Evolutionary conservation across 2,888 invertebrate species (phyloP).

Genomic region (Ceramica pisi): DNA sequence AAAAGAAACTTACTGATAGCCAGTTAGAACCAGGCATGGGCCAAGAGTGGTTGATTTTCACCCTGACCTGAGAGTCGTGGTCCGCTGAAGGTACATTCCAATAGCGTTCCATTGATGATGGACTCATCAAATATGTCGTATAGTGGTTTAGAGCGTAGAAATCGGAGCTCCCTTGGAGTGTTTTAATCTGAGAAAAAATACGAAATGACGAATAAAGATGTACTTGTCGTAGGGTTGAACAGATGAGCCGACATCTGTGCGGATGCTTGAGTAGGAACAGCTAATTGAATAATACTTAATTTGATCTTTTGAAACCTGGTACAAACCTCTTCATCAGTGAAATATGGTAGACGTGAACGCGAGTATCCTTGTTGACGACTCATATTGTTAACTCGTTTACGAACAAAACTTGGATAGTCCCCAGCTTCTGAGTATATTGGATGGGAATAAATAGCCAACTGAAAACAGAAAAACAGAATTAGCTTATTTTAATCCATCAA

Average conservation of each 20-base stretch:
- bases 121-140: conserved; percentile 83
- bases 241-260: background rate
- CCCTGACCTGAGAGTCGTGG: conserved; percentile 81
- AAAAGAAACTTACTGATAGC: conserved; percentile 77
- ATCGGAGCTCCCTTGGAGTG: conserved; percentile 87
- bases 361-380: conserved; percentile 84
- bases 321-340: conserved; percentile 84
- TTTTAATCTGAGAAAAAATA: conserved; percentile 74
- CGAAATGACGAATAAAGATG: background rate
- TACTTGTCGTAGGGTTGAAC: background rate
- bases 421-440: conserved; percentile 87
- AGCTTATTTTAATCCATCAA: background rate
- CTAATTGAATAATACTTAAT: background rate
- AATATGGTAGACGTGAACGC: conserved; percentile 87
- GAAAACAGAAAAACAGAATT: background rate
- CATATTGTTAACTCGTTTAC: conserved; percentile 82
- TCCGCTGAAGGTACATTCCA: conserved; percentile 81
- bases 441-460: conserved; percentile 88
- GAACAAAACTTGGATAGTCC: conserved; percentile 86
- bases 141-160: conserved; percentile 92
- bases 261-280: background rate
- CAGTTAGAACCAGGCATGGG: conserved; percentile 81
- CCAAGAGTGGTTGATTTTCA: conserved; percentile 82
- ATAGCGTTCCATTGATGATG: conserved; percentile 74
- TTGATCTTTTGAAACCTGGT: background rate